Evolutionary conservation across 2,888 invertebrate genomes (phyloP).

Genomic region (Eugnorisma glareosa): DNA sequence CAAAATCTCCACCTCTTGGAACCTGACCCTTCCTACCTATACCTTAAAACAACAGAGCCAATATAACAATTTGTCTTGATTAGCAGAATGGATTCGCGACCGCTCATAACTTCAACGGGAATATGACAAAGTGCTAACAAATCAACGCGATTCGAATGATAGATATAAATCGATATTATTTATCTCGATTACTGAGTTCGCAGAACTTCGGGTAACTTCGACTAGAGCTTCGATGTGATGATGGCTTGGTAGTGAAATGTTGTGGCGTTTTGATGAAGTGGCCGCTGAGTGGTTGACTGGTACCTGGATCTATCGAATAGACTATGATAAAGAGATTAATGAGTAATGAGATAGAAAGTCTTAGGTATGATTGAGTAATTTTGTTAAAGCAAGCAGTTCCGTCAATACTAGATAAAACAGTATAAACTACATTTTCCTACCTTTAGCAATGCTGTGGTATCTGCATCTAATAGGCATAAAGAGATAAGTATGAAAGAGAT

Average conservation of each 20-base stretch:
- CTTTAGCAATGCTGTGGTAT: neutral
- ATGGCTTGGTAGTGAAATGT: constrained; percentile 61
- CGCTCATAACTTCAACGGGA: constrained; percentile 60
- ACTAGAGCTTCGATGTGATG: constrained; percentile 52
- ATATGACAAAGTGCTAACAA: constrained; percentile 67
- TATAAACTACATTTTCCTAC: neutral
- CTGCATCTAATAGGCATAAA: neutral
- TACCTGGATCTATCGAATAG: constrained; percentile 19
- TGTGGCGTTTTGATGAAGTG: constrained; percentile 53
- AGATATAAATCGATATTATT: constrained; percentile 80
- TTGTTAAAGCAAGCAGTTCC: constrained; percentile 9
- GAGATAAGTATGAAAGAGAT: neutral
- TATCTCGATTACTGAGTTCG: constrained; percentile 78
- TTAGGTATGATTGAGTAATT: neutral
- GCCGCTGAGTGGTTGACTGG: constrained; percentile 16
- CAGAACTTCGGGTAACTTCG: constrained; percentile 67
- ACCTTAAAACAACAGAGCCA: constrained; percentile 43
- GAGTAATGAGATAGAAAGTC: constrained; percentile 1
- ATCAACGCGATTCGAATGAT: constrained; percentile 73
- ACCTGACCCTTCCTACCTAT: constrained; percentile 25
- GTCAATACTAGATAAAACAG: neutral
- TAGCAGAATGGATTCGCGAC: constrained; percentile 63
- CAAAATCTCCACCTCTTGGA: constrained; percentile 35
- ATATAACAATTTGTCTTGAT: constrained; percentile 57
- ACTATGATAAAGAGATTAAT: constrained; percentile 14